A percentile compares a stretch with the other conserved stretches of the same genome.
phyloP scores from a whole-genome alignment of 1,140 invertebrate species.

The Aethina tumida region DNA sequence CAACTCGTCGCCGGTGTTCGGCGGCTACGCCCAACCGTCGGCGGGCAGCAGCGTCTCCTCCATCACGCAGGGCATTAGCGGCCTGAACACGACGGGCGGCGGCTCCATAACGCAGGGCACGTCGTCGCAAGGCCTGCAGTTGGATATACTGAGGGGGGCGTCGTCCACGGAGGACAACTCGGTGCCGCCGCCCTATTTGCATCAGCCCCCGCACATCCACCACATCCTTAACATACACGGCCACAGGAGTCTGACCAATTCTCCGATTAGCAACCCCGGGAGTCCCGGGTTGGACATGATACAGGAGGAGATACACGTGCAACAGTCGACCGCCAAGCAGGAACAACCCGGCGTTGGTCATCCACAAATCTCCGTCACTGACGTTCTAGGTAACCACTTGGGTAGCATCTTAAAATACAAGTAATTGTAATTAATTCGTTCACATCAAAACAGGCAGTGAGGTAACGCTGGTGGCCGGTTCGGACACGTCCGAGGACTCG shows the following conservation, averaged over 20 bases:
- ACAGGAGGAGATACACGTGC: constrained; percentile 57
- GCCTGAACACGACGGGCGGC: constrained; percentile 48
- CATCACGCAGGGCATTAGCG: constrained; percentile 43
- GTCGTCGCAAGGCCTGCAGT: constrained; percentile 40
- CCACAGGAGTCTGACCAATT: constrained; percentile 47
- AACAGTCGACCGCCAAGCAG: constrained; percentile 22
- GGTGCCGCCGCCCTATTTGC: constrained; percentile 15
- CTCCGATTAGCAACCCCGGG: constrained; percentile 47
- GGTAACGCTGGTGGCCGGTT: constrained; percentile 62
- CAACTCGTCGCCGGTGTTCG: constrained; percentile 29
- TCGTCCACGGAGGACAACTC: constrained; percentile 26
- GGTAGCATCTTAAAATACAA: background rate
- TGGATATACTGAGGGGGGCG: constrained; percentile 38
- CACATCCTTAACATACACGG: constrained; percentile 39
- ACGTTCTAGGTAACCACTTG: constrained; percentile 54
- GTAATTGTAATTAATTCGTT: background rate
- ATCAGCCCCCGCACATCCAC: constrained; percentile 25
- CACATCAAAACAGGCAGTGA: constrained; percentile 43
- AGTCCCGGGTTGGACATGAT: constrained; percentile 76
- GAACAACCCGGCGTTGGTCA: constrained; percentile 32
- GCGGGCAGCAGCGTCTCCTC: constrained; percentile 27
- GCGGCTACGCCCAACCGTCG: constrained; percentile 27
- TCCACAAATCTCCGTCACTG: constrained; percentile 85
- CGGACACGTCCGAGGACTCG: constrained; percentile 49
- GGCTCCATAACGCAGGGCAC: constrained; percentile 69